phyloP scores from a whole-genome alignment of 2,113 vertebrate genomes.

The Coptodon bakossiorum region DNA sequence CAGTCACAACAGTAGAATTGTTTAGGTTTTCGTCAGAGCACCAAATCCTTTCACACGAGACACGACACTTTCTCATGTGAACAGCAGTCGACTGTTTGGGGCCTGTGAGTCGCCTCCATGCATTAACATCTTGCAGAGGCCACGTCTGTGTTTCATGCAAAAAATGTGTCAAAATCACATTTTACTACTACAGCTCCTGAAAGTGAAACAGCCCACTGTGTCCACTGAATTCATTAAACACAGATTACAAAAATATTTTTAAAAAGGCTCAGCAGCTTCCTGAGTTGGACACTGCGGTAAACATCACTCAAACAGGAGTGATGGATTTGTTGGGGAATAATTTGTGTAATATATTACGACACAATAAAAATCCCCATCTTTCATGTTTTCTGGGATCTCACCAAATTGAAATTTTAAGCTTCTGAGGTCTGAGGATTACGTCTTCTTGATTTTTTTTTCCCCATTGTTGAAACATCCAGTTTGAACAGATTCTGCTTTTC shows the following conservation, averaged over 20 bases:
- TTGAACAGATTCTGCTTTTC: not conserved
- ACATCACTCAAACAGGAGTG: not conserved
- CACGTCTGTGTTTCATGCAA: not conserved
- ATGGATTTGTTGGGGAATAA: not conserved
- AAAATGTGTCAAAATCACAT: not conserved
- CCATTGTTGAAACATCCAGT: not conserved
- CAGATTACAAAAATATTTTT: rapidly evolving
- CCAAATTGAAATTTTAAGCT: not conserved
- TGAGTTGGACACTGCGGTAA: not conserved
- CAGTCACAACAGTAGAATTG: not conserved
- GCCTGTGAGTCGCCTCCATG: rapidly evolving
- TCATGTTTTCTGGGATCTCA: not conserved
- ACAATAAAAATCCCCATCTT: not conserved
- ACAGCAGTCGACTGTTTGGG: not conserved
- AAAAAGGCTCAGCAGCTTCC: not conserved
- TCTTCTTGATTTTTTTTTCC: rapidly evolving
- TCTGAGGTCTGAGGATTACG: rapidly evolving
- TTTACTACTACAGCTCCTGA: not conserved
- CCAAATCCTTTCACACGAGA: not conserved
- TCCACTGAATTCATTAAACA: not conserved
- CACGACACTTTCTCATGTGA: rapidly evolving
- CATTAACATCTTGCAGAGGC: rapidly evolving
- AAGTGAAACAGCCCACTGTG: not conserved
- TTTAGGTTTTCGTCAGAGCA: not conserved
- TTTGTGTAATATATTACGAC: not conserved